Evolutionary conservation across 2,888 invertebrate species (phyloP).

Genomic region (Drosophila atripex): DNA sequence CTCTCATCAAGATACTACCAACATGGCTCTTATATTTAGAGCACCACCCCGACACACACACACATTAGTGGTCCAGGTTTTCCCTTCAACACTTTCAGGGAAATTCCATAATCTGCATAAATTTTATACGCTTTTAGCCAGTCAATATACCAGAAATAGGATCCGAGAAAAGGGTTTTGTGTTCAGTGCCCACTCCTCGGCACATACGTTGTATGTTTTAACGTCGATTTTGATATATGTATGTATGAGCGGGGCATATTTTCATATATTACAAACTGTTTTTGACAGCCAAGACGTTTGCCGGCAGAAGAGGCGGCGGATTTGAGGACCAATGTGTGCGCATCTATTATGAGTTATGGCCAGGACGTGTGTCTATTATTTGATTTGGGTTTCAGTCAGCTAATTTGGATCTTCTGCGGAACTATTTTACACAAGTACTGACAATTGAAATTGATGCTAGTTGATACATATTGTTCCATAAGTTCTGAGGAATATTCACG

Average conservation of each 20-base stretch:
- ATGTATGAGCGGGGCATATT: conserved; percentile 67
- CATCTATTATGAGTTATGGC: conserved; percentile 51
- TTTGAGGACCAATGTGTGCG: conserved; percentile 14
- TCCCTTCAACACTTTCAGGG: not conserved
- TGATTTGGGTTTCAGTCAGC: conserved; percentile 54
- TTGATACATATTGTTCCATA: no score
- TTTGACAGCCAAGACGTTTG: conserved; percentile 59
- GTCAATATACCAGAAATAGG: conserved; percentile 37
- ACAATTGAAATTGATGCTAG: conserved; percentile 23
- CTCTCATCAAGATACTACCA: not conserved
- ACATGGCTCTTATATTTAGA: not conserved
- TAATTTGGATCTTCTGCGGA: conserved; percentile 45
- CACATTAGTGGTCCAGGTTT: no score
- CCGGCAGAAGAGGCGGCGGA: not conserved
- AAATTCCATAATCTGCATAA: conserved; percentile 56
- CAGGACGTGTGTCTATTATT: conserved; percentile 35
- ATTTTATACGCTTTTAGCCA: conserved; percentile 48
- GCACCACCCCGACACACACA: not conserved
- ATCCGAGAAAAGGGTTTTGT: not conserved
- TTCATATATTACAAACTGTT: conserved; percentile 76
- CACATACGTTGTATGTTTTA: conserved; percentile 59
- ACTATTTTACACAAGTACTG: conserved; percentile 38
- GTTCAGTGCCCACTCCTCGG: not conserved
- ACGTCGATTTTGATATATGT: conserved; percentile 77
- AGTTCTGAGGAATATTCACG: no score